Evolutionary conservation across 2,888 invertebrate species (phyloP).

Genomic region (Zele albiditarsus): DNA sequence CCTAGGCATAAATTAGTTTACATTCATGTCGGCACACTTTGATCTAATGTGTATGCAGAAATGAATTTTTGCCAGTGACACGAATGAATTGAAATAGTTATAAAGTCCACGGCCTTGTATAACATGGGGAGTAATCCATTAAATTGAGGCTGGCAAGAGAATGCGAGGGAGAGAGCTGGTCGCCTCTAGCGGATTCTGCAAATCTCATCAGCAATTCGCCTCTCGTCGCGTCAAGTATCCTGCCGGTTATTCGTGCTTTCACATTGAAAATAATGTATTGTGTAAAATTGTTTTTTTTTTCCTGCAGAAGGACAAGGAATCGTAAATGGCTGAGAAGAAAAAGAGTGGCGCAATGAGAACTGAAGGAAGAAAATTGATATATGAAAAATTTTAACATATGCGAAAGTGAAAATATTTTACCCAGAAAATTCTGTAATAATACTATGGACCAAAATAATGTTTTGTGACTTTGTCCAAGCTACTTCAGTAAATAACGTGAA

Average conservation of each 20-base stretch:
- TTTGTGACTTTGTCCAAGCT: too few relatives aligned
- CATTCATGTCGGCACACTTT: too few relatives aligned
- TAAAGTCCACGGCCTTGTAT: neutral
- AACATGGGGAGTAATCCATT: neutral
- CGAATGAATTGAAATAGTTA: neutral
- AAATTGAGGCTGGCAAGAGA: neutral
- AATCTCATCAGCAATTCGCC: slow-evolving; percentile 31
- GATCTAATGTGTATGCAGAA: neutral
- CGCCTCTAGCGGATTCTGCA: neutral
- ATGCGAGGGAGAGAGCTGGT: slow-evolving; percentile 13
- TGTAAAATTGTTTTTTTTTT: slow-evolving; percentile 11
- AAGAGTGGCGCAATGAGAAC: too few relatives aligned
- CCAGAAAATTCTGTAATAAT: too few relatives aligned
- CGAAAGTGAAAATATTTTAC: too few relatives aligned
- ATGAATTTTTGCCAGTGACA: neutral
- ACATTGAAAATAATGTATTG: slow-evolving; percentile 26
- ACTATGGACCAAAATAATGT: too few relatives aligned
- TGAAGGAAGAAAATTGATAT: too few relatives aligned
- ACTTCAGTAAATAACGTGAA: too few relatives aligned
- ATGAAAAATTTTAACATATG: too few relatives aligned
- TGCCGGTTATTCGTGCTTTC: slow-evolving; percentile 14
- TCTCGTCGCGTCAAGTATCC: neutral
- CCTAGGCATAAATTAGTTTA: too few relatives aligned
- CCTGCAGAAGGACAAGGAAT: neutral
- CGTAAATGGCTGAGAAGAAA: neutral